phyloP scores from a whole-genome alignment of 2,797 vertebrate species.

The Hylomyscus alleni region DNA sequence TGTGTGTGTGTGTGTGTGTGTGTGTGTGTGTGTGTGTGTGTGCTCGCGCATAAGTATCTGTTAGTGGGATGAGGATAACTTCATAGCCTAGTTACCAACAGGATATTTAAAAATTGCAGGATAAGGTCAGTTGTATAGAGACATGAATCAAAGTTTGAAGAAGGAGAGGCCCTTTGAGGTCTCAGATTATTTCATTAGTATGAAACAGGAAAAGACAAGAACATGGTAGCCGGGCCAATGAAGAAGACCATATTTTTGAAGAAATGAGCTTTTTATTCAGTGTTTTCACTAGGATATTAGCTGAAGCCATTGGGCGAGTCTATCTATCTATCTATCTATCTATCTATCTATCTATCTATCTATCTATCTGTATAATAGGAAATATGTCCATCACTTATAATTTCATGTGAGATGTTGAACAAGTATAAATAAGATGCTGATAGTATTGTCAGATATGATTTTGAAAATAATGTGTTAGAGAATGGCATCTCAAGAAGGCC shows the following conservation, averaged over 20 bases:
- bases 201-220: not conserved
- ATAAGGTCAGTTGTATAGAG: not conserved
- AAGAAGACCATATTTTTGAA: not conserved
- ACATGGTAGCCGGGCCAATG: not conserved
- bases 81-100: not conserved
- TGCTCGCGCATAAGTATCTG: too few relatives aligned
- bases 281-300: not conserved
- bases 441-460: not conserved
- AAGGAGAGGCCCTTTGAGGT: not conserved
- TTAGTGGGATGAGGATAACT: not conserved
- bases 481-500: not conserved
- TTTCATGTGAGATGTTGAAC: not conserved
- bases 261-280: not conserved
- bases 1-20: not conserved
- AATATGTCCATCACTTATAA: not conserved
- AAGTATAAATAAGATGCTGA: constrained; percentile 39
- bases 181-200: not conserved
- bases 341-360: not conserved
- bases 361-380: not conserved
- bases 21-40: not conserved
- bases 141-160: not conserved
- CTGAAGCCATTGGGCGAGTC: not conserved
- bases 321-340: not conserved
- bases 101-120: not conserved
- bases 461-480: constrained; percentile 13